These are phyloP conservation scores for Thelaira solivaga DNA, from an alignment of 2,888 invertebrate species.

Conservation along the genomic window DNA sequence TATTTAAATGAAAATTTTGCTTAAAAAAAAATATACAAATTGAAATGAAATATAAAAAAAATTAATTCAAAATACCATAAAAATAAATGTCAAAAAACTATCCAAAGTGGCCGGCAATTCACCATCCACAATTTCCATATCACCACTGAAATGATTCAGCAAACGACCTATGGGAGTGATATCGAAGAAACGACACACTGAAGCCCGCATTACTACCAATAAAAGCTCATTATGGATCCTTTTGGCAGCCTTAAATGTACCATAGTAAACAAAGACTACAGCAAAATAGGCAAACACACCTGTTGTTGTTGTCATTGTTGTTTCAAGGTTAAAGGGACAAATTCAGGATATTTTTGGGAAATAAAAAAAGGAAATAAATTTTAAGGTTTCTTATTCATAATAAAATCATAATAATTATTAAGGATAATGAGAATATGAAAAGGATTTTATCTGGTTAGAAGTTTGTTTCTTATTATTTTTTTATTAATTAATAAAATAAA, in stretches of 20 bases:
- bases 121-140: slow-evolving; percentile 82
- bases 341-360: slow-evolving; percentile 15
- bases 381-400: slow-evolving; percentile 24
- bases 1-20: too few species aligned
- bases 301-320: slow-evolving; percentile 53
- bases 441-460: slow-evolving; percentile 9
- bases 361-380: slow-evolving; percentile 35
- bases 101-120: slow-evolving; percentile 79
- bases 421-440: slow-evolving; percentile 39
- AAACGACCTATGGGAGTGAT: slow-evolving; percentile 83
- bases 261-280: slow-evolving; percentile 80
- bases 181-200: slow-evolving; percentile 83
- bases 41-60: slow-evolving; percentile 32
- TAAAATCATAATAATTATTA: slow-evolving; percentile 5
- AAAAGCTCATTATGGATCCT: slow-evolving; percentile 80
- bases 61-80: slow-evolving; percentile 75
- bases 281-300: slow-evolving; percentile 79
- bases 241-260: slow-evolving; percentile 80
- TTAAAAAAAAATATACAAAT: slow-evolving; percentile 53
- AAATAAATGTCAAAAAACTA: slow-evolving; percentile 76
- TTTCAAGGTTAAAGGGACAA: not conserved
- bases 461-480: too few species aligned
- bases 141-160: slow-evolving; percentile 83
- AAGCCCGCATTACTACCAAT: slow-evolving; percentile 80
- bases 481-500: too few species aligned